A percentile compares a stretch with the other conserved stretches of the same genome.
These are phyloP conservation scores for Tenthredo amoena DNA, from an alignment of 2,888 invertebrate species.

Conservation along the genomic window DNA sequence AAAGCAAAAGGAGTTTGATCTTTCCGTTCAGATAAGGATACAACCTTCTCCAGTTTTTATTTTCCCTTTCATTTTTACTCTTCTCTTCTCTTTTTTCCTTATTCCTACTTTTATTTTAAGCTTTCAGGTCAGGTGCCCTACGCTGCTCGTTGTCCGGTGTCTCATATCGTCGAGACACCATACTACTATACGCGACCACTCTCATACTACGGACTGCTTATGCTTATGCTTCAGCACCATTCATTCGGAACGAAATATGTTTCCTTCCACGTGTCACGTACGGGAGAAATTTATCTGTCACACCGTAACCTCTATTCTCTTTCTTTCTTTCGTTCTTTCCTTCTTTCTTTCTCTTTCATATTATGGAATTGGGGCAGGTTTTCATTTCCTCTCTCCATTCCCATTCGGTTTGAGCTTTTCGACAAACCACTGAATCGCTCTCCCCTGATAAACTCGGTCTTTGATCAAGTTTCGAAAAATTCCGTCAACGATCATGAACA, in stretches of 20 bases:
- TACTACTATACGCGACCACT: neutral
- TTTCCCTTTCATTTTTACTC: neutral
- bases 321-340: constrained; percentile 35
- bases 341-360: neutral
- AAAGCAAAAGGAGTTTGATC: constrained; percentile 23
- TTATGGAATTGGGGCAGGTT: constrained; percentile 70
- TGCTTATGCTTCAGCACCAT: neutral
- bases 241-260: constrained; percentile 67
- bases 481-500: neutral
- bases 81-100: neutral
- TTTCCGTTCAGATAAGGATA: neutral
- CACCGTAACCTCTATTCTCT: constrained; percentile 58
- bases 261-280: constrained; percentile 71
- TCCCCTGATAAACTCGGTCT: neutral
- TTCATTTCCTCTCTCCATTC: constrained; percentile 43
- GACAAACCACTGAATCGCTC: neutral
- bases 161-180: constrained; percentile 15
- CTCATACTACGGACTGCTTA: neutral
- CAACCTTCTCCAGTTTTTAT: constrained; percentile 22
- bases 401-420: neutral
- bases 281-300: constrained; percentile 70
- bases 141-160: constrained; percentile 58
- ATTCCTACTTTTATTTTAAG: constrained; percentile 59
- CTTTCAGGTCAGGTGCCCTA: constrained; percentile 73
- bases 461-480: neutral